These are phyloP conservation scores for Coelinius sp. DNA, from an alignment of 2,888 invertebrate genomes.

Conservation along the genomic window DNA sequence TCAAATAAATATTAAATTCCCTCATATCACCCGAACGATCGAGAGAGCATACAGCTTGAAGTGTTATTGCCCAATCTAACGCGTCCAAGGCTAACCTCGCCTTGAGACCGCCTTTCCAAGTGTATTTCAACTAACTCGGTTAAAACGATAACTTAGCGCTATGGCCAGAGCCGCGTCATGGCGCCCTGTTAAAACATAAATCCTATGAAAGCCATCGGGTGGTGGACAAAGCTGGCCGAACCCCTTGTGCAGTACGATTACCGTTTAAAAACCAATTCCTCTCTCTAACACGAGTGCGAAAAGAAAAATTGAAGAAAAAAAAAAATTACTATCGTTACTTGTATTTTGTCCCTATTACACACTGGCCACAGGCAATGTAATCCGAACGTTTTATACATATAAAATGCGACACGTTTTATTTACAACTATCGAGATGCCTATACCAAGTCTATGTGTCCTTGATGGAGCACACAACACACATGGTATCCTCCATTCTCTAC, in stretches of 20 bases:
- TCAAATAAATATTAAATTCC: no score
- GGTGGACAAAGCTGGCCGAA: background rate
- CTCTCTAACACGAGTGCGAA: slow-evolving; percentile 32
- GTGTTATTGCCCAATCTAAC: slow-evolving; percentile 70
- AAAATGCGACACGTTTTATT: slow-evolving; percentile 32
- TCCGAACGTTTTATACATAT: slow-evolving; percentile 29
- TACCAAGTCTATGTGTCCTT: slow-evolving; percentile 36
- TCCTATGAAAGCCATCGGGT: background rate
- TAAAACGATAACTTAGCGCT: slow-evolving; percentile 1
- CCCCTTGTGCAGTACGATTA: background rate
- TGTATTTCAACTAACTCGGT: slow-evolving; percentile 51
- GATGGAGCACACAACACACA: slow-evolving; percentile 26
- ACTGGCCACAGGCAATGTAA: slow-evolving; percentile 20
- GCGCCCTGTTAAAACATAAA: background rate
- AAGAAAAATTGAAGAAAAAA: background rate
- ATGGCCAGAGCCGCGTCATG: background rate
- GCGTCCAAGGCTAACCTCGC: slow-evolving; percentile 69
- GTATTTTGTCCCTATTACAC: slow-evolving; percentile 51
- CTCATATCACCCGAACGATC: background rate
- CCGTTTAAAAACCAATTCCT: slow-evolving; percentile 14
- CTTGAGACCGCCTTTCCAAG: slow-evolving; percentile 70
- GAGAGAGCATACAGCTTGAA: background rate
- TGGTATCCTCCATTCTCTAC: slow-evolving; percentile 32
- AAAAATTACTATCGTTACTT: slow-evolving; percentile 8
- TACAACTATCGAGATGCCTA: slow-evolving; percentile 33